Evolutionary conservation across 2,113 vertebrate genomes (phyloP), one percentile per base, ranked within the genome.

Genomic region (Epinephelus fuscoguttatus): DNA sequence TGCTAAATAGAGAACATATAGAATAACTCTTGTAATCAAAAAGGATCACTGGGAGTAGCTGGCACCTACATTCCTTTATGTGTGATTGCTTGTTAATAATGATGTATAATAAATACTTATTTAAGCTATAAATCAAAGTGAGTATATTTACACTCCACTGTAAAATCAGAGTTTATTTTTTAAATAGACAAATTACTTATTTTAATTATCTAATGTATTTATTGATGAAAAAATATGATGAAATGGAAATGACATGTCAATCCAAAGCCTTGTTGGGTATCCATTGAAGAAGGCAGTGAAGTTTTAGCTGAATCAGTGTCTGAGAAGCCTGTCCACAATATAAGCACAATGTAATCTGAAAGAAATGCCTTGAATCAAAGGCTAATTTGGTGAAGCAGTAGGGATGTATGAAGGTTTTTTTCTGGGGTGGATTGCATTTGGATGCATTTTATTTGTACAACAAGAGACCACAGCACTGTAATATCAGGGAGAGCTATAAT

Each of bases 381-480:
- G 45, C 50, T 77, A 23, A 47, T 76, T 47, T 45, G 17, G 19
- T 70, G 18, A 27, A 66, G 17, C 57, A 59, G 45, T 4, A 8
- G 30, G 50, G 59, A 49, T 71, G 33, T 81, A 64, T 83, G 21
- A 68, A 14, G 37, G 42, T 33, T 23, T 77, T 70, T 77, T 70
- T 40, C 67, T 68, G 23, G 9, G 4, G 10, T 14, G 21, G 77
- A 82, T 77, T 68, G 64, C 59, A 56, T 74, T 81, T 61, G 63
- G 63, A 68, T 80, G 21, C 3, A 21, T 81, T 75, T 59, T 75
- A n/a, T 88, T 84, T 78, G 63, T 63, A 76, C 69, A 68, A 57
- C 55, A 30, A 53, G 60, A 84, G 63, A 75, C 69, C 66, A 47
- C 50, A 45, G 8, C 60, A 80, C 73, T 89, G 82, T 88, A 78